These are phyloP conservation scores for Latrodectus hesperus DNA, from an alignment of 2,888 invertebrate species.

Conservation along the genomic window DNA sequence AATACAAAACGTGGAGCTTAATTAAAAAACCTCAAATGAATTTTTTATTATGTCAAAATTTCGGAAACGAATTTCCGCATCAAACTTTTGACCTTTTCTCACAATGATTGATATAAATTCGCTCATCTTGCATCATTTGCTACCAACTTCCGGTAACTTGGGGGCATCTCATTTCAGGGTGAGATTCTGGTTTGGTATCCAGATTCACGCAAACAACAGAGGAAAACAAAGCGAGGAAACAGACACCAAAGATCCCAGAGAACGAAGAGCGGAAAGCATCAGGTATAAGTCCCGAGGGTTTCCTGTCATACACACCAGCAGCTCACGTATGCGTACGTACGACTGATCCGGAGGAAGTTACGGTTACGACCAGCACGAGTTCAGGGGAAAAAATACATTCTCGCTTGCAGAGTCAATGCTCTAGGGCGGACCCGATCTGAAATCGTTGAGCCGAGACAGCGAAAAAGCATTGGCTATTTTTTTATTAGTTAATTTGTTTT, in stretches of 20 bases:
- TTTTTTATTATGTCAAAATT: no score
- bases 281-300: slow-evolving; percentile 14
- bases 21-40: no score
- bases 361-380: slow-evolving; percentile 34
- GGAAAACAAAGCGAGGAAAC: slow-evolving; percentile 5
- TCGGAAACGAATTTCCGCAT: no score
- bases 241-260: neutral
- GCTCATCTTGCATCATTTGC: neutral
- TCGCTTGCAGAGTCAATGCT: slow-evolving; percentile 59
- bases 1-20: no score
- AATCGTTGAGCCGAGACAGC: slow-evolving; percentile 53
- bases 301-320: slow-evolving; percentile 39
- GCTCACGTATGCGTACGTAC: slow-evolving; percentile 21
- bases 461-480: slow-evolving; percentile 23
- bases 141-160: neutral
- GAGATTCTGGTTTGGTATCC: neutral
- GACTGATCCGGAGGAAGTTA: slow-evolving; percentile 35
- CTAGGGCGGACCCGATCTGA: slow-evolving; percentile 54
- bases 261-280: neutral
- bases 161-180: neutral
- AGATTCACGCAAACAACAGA: neutral
- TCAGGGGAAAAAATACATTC: neutral
- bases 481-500: slow-evolving; percentile 11
- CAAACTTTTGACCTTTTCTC: no score
- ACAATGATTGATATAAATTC: no score